Conservation (phyloP, 2,797 vertebrate genomes). For the Pseudopleuronectes americanus region DNA sequence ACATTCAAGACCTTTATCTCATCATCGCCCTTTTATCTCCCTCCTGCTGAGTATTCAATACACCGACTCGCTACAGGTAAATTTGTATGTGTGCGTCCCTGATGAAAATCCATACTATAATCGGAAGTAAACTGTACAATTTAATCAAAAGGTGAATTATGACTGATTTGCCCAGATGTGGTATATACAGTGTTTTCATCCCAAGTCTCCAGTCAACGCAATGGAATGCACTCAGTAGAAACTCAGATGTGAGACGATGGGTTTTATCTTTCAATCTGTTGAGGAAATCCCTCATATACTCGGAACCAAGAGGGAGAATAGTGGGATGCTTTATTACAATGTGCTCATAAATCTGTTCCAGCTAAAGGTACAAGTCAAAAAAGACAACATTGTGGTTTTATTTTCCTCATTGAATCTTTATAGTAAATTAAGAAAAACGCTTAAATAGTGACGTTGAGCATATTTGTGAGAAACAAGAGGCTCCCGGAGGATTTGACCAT, state of each 20-base stretch:
- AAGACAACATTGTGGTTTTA: neutral
- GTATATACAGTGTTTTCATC: too few relatives aligned
- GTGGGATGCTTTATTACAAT: neutral
- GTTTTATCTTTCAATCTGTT: neutral
- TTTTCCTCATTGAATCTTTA: neutral
- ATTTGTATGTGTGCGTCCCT: neutral
- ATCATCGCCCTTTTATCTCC: conserved; percentile 30
- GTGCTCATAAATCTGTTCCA: neutral
- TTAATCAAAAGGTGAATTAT: neutral
- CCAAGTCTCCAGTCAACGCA: too few relatives aligned
- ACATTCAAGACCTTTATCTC: conserved; percentile 39
- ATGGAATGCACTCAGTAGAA: neutral
- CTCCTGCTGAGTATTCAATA: conserved; percentile 20
- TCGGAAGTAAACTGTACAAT: conserved; percentile 7
- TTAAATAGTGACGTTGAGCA: neutral
- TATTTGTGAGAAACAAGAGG: neutral
- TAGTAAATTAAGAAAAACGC: neutral
- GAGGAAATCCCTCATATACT: neutral
- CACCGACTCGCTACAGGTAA: too few relatives aligned
- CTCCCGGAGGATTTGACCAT: neutral
- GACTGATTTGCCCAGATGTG: neutral
- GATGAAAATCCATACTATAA: conserved; percentile 2
- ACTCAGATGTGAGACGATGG: neutral
- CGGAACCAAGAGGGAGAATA: neutral
- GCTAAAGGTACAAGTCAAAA: neutral